Base-by-base conservation (phyloP, 2,888 invertebrate genomes). In the Epiperipatus broadwayi region DNA sequence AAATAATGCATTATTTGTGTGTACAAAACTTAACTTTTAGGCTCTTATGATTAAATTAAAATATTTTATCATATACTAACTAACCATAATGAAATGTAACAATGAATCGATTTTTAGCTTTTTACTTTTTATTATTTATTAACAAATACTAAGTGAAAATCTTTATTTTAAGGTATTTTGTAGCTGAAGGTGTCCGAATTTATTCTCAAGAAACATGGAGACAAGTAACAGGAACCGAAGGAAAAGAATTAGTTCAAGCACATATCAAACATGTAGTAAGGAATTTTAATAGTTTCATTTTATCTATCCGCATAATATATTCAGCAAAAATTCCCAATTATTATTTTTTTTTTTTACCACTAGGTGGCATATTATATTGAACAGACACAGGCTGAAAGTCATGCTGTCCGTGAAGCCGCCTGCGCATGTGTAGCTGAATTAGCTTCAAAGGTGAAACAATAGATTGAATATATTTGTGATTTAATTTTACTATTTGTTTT, bases 361-460 rank as follows among this genome's bases (percentile, higher is more conserved):
- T 46, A 64, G 59, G 63, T 66, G 2, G 52, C 55, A 2, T 66
- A 61, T 49, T 68, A 68, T 47, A 51, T 63, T 18, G 50, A 53
- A 21, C 62, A 65, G 18, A 62, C 64, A 30, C 52, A 55, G 20
- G 63, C 65, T 25, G 63, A 66, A 47, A 68, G 67, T 51, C 66
- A 67, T 51, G 66, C 67, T 33, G 67, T 67, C 10, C 44, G 62
- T n/a, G 68, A 68, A 48, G 66, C 67, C 8, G 65, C 66, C 1
- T 68, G 68, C 55, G 61, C 65, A 2, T 67, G 67, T 47, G 65
- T 68, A 41, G 64, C 66, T 25, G 68, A 68, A 47, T 53, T 68
- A 19, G 66, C 63, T 7, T 52, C 59, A 2, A 68, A 68, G 53
- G 57, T 59, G 43, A 15, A 5, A 8, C 30, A 10, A 5, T 31